Evolutionary conservation across 2,113 vertebrate species (phyloP).

Genomic region (Podiceps cristatus): DNA sequence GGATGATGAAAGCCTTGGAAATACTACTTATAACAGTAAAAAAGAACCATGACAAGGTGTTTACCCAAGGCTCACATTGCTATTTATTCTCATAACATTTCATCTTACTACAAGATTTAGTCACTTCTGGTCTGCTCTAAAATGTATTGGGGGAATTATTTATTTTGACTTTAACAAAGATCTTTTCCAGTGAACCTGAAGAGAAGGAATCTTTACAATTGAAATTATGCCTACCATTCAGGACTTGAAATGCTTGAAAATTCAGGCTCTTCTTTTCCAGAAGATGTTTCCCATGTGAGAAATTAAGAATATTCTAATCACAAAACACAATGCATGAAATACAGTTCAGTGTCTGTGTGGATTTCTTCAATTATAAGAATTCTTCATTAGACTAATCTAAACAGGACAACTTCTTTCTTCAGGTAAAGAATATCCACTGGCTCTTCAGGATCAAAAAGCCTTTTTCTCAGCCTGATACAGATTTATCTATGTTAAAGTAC

Average conservation of each 20-base stretch:
- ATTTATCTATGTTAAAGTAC: neutral
- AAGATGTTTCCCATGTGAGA: neutral
- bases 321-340: neutral
- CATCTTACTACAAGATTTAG: neutral
- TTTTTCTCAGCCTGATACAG: neutral
- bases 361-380: neutral
- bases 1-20: neutral
- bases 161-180: neutral
- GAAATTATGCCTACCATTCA: neutral
- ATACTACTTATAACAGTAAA: neutral
- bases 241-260: neutral
- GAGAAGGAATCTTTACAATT: neutral
- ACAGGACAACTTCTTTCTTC: neutral
- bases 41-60: accelerated
- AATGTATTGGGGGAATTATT: neutral
- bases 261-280: neutral
- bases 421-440: neutral
- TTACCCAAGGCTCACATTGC: neutral
- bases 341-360: neutral
- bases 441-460: neutral
- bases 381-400: neutral
- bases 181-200: neutral
- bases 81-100: neutral
- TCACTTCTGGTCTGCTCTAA: neutral
- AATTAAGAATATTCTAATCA: neutral